These are phyloP conservation scores for Drosophila ustulata DNA, from an alignment of 2,888 invertebrate genomes.

Conservation along the genomic window DNA sequence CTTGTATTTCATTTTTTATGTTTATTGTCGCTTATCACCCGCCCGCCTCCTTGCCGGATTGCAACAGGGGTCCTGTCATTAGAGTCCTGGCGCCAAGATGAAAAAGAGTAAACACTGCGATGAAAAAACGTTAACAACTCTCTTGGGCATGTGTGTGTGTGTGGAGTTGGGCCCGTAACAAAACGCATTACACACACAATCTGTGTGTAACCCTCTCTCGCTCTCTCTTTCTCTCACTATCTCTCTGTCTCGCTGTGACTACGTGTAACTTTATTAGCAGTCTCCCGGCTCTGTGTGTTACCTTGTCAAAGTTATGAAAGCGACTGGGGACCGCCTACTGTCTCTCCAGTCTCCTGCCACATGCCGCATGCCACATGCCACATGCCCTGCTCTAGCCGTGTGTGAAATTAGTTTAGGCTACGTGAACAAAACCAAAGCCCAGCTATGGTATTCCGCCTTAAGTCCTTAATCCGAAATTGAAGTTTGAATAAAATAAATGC, in stretches of 20 bases:
- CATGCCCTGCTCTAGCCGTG: slow-evolving; percentile 40
- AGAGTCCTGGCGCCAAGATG: slow-evolving; percentile 72
- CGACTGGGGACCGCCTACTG: slow-evolving; percentile 56
- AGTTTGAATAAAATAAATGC: not conserved
- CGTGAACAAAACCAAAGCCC: slow-evolving; percentile 8
- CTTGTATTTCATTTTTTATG: slow-evolving; percentile 74
- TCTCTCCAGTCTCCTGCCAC: not conserved
- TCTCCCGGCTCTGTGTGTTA: slow-evolving; percentile 61
- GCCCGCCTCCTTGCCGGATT: slow-evolving; percentile 21
- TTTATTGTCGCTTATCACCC: slow-evolving; percentile 76
- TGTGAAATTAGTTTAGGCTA: slow-evolving; percentile 68
- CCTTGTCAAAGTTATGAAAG: slow-evolving; percentile 79
- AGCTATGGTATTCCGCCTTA: slow-evolving; percentile 17
- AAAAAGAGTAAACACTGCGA: slow-evolving; percentile 77
- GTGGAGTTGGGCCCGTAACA: slow-evolving; percentile 47
- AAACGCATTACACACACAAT: slow-evolving; percentile 71
- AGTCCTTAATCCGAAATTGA: slow-evolving; percentile 23
- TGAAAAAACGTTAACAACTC: slow-evolving; percentile 81
- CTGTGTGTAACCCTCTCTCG: slow-evolving; percentile 28
- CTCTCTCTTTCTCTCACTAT: not conserved
- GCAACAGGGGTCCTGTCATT: slow-evolving; percentile 67
- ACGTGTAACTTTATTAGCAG: slow-evolving; percentile 72
- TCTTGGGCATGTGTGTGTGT: slow-evolving; percentile 61
- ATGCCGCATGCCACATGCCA: slow-evolving; percentile 2
- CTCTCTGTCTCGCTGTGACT: slow-evolving; percentile 5